These are phyloP conservation scores for Papilio polytes DNA, from an alignment of 1,140 invertebrate species.

Conservation along the genomic window DNA sequence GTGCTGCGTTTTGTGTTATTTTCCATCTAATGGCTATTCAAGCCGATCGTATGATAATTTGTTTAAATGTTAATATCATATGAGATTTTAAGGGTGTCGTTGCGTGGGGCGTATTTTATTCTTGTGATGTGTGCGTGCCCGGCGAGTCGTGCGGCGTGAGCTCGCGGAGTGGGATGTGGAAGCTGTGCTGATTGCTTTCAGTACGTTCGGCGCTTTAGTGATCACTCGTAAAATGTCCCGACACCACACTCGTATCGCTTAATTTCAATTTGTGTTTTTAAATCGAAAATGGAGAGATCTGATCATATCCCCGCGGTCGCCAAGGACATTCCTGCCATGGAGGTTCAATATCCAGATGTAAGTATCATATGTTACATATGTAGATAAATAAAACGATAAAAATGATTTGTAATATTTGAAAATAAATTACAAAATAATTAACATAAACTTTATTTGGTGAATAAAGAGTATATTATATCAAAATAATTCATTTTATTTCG, in stretches of 20 bases:
- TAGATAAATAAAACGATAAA: not conserved
- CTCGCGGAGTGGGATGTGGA: constrained; percentile 51
- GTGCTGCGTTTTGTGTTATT: constrained; percentile 76
- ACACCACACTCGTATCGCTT: constrained; percentile 46
- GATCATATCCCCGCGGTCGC: constrained; percentile 60
- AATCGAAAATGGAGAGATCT: constrained; percentile 53
- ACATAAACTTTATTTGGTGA: not conserved
- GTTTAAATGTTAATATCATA: constrained; percentile 45
- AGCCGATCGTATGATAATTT: constrained; percentile 52
- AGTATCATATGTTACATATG: constrained; percentile 51
- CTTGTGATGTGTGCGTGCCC: not conserved
- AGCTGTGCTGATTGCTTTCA: constrained; percentile 50
- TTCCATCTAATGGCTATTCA: constrained; percentile 73
- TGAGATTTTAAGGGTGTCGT: constrained; percentile 7
- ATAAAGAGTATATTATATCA: not conserved
- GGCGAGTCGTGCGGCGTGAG: not conserved
- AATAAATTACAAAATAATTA: not conserved
- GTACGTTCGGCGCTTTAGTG: constrained; percentile 52
- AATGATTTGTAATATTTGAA: not conserved
- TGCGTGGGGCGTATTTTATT: constrained; percentile 1
- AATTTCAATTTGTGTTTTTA: constrained; percentile 43
- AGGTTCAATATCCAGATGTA: constrained; percentile 69
- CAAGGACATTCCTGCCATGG: constrained; percentile 66
- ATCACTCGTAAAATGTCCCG: constrained; percentile 53
- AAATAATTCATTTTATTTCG: not conserved